A percentile compares a stretch with the other conserved stretches of the same genome.
Evolutionary conservation across 2,113 vertebrate genomes (phyloP).

Genomic region (Rhinolophus sinicus): DNA sequence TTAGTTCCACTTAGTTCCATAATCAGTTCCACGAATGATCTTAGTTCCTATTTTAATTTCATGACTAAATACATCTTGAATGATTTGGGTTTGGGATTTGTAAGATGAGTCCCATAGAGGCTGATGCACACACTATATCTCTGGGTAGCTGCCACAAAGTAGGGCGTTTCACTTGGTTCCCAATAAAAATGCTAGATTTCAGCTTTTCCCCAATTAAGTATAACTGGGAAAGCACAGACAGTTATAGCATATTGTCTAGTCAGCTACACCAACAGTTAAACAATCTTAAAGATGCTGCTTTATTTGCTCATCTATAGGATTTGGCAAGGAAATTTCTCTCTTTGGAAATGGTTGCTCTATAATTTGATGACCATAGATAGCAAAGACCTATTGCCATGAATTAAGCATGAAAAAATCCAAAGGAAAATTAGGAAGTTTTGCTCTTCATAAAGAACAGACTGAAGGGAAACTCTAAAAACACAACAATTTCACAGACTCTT

Average conservation of each 20-base stretch:
- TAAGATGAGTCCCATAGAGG: neutral
- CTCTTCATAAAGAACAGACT: neutral
- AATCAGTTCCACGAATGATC: neutral
- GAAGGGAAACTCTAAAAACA: neutral
- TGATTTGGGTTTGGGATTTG: neutral
- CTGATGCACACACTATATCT: neutral
- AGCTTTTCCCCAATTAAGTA: neutral
- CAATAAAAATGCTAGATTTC: neutral
- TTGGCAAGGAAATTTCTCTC: neutral
- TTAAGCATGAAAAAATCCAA: slow-evolving; percentile 29
- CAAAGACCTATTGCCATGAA: neutral
- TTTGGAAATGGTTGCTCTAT: neutral
- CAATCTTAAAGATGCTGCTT: neutral
- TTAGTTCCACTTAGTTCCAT: neutral
- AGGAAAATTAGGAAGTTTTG: neutral
- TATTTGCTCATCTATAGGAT: neutral
- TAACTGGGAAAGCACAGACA: neutral
- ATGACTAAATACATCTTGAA: neutral
- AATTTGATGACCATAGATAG: neutral
- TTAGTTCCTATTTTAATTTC: slow-evolving; percentile 11
- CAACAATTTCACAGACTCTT: neutral
- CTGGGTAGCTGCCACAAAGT: neutral
- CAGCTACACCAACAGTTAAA: neutral
- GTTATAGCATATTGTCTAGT: neutral
- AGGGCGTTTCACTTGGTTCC: neutral